Conservation (phyloP, 2,797 vertebrate species). For the Halcyon badia region DNA sequence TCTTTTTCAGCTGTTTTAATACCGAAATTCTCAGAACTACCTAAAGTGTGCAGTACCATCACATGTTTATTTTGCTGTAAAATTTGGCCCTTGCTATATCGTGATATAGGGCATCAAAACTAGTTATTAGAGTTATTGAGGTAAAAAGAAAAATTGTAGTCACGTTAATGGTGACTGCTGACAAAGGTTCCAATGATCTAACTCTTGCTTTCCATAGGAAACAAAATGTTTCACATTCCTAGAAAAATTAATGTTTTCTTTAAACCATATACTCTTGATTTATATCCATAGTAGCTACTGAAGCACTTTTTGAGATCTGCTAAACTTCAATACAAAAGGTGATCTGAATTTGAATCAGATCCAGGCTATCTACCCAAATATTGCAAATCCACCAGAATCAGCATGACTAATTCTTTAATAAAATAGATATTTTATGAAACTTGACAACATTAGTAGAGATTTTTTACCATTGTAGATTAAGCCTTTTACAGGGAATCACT, state of each 20-base stretch:
- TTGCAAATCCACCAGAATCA: not conserved
- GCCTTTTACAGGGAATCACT: slow-evolving; percentile 51
- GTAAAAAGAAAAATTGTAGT: not conserved
- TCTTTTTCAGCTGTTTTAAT: not conserved
- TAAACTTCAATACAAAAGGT: slow-evolving; percentile 18
- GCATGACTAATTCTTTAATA: slow-evolving; percentile 70
- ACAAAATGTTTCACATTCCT: not conserved
- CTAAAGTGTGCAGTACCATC: not conserved
- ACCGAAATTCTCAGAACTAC: not conserved
- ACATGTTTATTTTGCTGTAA: not conserved
- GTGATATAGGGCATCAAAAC: not conserved
- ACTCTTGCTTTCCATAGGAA: not conserved
- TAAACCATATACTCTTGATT: not conserved
- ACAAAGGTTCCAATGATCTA: not conserved
- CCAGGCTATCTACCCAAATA: not conserved
- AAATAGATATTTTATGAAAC: slow-evolving; percentile 74
- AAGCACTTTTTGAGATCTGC: not conserved
- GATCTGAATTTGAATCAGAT: slow-evolving; percentile 49
- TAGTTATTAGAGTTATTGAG: not conserved
- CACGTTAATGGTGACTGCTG: not conserved
- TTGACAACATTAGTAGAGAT: slow-evolving; percentile 64
- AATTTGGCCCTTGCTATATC: not conserved
- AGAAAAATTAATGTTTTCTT: not conserved
- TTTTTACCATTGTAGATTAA: slow-evolving; percentile 55
- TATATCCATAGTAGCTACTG: not conserved